Conservation (phyloP, 2,888 invertebrate species). For the Schrankia costaestrigalis region DNA sequence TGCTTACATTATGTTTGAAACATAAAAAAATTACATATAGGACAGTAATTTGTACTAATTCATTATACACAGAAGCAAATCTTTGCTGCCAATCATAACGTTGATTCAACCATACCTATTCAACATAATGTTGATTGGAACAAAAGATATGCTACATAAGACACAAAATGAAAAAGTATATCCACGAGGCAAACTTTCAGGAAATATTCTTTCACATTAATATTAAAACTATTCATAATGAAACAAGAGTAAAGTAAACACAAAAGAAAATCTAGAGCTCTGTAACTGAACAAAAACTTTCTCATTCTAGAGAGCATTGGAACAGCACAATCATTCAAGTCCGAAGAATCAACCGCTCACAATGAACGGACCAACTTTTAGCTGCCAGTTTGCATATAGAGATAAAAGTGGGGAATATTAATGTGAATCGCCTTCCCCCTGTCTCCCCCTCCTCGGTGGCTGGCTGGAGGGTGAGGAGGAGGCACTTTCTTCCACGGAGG, state of each 20-base stretch:
- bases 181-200: slow-evolving; percentile 2
- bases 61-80: too few relatives aligned
- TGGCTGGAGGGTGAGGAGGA: slow-evolving; percentile 34
- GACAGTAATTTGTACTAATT: too few relatives aligned
- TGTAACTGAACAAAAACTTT: slow-evolving; percentile 65
- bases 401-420: slow-evolving; percentile 81
- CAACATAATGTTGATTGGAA: too few relatives aligned
- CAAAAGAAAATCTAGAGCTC: slow-evolving; percentile 55
- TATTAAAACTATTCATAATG: slow-evolving; percentile 32
- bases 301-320: slow-evolving; percentile 63
- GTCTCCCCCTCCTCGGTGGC: slow-evolving; percentile 36
- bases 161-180: slow-evolving; percentile 11
- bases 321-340: slow-evolving; percentile 78
- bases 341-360: slow-evolving; percentile 73
- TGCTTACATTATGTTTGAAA: too few relatives aligned
- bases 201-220: slow-evolving; percentile 9
- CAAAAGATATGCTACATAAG: neutral
- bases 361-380: slow-evolving; percentile 75
- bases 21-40: too few relatives aligned
- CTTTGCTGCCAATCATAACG: too few relatives aligned
- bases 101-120: too few relatives aligned
- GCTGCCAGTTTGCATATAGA: slow-evolving; percentile 81
- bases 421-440: slow-evolving; percentile 68
- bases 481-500: slow-evolving; percentile 71
- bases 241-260: slow-evolving; percentile 45